Base-by-base conservation (phyloP, 2,113 vertebrate species). In the Poicephalus meyeri region DNA sequence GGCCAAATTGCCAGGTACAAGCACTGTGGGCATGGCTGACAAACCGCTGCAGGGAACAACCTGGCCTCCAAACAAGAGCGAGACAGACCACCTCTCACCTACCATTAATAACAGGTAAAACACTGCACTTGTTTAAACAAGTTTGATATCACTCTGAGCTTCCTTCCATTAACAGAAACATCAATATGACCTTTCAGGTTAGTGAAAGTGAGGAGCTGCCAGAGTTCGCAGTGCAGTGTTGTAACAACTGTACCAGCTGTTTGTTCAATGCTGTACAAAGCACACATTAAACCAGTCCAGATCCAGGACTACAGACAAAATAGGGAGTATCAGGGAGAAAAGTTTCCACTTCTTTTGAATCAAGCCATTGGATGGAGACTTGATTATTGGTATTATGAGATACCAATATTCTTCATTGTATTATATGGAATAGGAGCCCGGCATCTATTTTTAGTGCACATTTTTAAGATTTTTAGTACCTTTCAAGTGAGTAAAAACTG, bases 211-310 rank as follows among this genome's bases (percentile, higher is more conserved):
- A 71, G 29, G 47, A 37, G 53, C 24, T 80, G 56, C 28, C 6
- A 20, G 14, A 31, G 31, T 16, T 13, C 3, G 5, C 56, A 18
- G 58, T 4, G 11, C 6, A 15, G 0, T 7, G 11, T 1, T 52
- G 16, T 50, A 76, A 85, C 31, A 76, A 87, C n/a, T 3, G 2
- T 25, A 80, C 42, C 33, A 25, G 39, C 12, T 25, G 61, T 8
- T 42, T 56, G n/a, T 15, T 70, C 74, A 25, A 10, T 25, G 42
- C 19, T 35, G n/a, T 15, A 39, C 28, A 79, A n/a, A 64, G 53
- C 42, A 44, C 50, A 31, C 55, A 28, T 28, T 29, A 39, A 50
- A 16, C 6, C 7, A 33, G 17, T 8, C 56, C 37, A 52, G 80
- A 73, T 3, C 5, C 42, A 73, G 42, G 15, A 53, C 23, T 44